These are phyloP conservation scores for Drosophila equinoxialis DNA, from an alignment of 1,140 invertebrate genomes.

Conservation along the genomic window DNA sequence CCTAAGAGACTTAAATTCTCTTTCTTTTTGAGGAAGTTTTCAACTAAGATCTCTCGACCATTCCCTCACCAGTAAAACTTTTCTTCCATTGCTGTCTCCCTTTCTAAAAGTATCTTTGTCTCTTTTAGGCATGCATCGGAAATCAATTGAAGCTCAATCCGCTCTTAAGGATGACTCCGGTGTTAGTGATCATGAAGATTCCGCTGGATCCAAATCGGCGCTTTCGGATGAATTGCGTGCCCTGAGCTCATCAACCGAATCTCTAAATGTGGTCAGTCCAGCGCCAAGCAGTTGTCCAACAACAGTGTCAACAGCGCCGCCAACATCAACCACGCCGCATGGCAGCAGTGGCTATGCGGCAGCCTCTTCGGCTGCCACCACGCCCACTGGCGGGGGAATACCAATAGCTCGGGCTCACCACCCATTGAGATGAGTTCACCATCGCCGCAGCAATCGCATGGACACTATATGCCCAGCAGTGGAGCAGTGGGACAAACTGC, in stretches of 20 bases:
- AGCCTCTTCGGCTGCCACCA: conserved; percentile 56
- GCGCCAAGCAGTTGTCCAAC: conserved; percentile 69
- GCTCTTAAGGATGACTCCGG: conserved; percentile 92
- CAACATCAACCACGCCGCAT: conserved; percentile 54
- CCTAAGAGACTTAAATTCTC: no score
- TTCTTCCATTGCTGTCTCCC: neutral
- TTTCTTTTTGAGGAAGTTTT: no score
- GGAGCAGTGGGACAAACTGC: conserved; percentile 12
- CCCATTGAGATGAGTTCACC: conserved; percentile 76
- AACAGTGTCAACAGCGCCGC: conserved; percentile 49
- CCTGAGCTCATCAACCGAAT: conserved; percentile 73
- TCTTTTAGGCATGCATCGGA: conserved; percentile 97
- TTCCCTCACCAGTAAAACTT: neutral
- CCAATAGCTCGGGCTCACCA: conserved; percentile 71
- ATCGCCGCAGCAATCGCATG: conserved; percentile 46
- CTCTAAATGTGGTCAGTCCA: conserved; percentile 76
- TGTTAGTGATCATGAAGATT: conserved; percentile 78
- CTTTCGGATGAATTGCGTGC: conserved; percentile 65
- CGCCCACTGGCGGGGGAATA: conserved; percentile 58
- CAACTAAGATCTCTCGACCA: no score
- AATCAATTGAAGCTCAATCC: conserved; percentile 97
- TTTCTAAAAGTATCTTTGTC: neutral
- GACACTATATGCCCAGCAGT: conserved; percentile 7
- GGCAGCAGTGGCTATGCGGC: conserved; percentile 63
- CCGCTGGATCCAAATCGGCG: conserved; percentile 68